Percentiles rank a stretch among this genome's conserved stretches.
phyloP scores from a whole-genome alignment of 1,140 invertebrate species.

The Cyclargus thomasi region DNA sequence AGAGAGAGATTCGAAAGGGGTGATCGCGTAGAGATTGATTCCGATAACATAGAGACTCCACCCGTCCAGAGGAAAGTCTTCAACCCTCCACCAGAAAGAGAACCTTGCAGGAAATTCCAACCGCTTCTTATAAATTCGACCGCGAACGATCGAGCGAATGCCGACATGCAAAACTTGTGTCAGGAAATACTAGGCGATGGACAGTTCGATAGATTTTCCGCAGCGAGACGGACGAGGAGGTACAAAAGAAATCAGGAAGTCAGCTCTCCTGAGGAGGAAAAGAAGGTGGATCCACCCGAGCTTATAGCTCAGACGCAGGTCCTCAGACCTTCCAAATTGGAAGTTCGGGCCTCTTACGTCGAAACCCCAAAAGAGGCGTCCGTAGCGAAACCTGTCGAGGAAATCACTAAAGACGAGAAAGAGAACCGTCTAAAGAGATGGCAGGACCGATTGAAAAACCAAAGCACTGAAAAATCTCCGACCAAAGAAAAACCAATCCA shows the following conservation, averaged over 20 bases:
- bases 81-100: conserved; percentile 78
- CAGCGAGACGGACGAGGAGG: conserved; percentile 85
- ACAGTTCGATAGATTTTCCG: conserved; percentile 90
- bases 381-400: conserved; percentile 47
- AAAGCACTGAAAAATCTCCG: conserved; percentile 55
- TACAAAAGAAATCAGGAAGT: conserved; percentile 85
- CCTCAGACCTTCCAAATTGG: conserved; percentile 69
- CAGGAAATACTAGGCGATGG: conserved; percentile 79
- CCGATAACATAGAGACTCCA: conserved; percentile 93
- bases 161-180: conserved; percentile 65
- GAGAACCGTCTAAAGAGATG: conserved; percentile 78
- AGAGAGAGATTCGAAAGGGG: conserved; percentile 65
- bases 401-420: conserved; percentile 74
- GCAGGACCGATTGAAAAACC: conserved; percentile 78
- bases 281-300: conserved; percentile 67
- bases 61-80: conserved; percentile 84
- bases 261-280: conserved; percentile 77
- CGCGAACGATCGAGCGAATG: conserved; percentile 54
- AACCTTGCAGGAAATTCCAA: conserved; percentile 76
- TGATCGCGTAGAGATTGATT: conserved; percentile 90
- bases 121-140: conserved; percentile 42
- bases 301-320: conserved; percentile 74
- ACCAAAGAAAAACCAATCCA: conserved; percentile 63
- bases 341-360: conserved; percentile 66
- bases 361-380: conserved; percentile 46